phyloP scores from a whole-genome alignment of 2,888 invertebrate species.

The Sphaerophoria taeniata region DNA sequence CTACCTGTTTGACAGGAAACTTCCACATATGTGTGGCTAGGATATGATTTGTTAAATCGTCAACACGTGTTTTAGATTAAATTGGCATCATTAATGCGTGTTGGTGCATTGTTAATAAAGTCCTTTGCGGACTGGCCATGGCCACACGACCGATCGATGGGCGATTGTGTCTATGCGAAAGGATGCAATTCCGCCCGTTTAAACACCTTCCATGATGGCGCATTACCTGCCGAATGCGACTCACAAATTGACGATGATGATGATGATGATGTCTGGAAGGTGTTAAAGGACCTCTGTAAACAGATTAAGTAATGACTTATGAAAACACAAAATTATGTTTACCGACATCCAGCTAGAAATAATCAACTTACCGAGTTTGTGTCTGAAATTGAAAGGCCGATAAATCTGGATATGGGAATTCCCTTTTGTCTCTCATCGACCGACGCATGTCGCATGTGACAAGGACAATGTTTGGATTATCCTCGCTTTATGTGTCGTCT shows the following conservation, averaged over 20 bases:
- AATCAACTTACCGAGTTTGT: constrained; percentile 50
- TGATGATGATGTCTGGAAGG: constrained; percentile 22
- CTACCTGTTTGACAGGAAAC: constrained; percentile 58
- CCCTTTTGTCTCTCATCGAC: constrained; percentile 12
- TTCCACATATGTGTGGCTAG: constrained; percentile 45
- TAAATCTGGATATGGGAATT: constrained; percentile 56
- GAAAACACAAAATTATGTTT: constrained; percentile 67
- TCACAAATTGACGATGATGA: constrained; percentile 20
- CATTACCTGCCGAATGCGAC: constrained; percentile 15
- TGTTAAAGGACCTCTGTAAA: constrained; percentile 60
- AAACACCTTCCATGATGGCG: constrained; percentile 11
- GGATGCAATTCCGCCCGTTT: constrained; percentile 1
- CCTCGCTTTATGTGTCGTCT: constrained; percentile 33
- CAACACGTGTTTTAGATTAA: constrained; percentile 72
- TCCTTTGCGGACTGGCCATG: constrained; percentile 43
- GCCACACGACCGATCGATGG: neutral
- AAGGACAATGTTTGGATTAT: constrained; percentile 57
- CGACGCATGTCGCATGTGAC: constrained; percentile 32
- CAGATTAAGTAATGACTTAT: constrained; percentile 67
- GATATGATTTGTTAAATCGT: constrained; percentile 63
- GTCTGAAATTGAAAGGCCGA: constrained; percentile 22
- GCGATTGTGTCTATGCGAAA: neutral
- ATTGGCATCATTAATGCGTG: constrained; percentile 61
- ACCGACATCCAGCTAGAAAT: constrained; percentile 50
- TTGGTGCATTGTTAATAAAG: constrained; percentile 48